Conservation (phyloP, 2,113 vertebrate species). For the Tragulus kanchil region DNA sequence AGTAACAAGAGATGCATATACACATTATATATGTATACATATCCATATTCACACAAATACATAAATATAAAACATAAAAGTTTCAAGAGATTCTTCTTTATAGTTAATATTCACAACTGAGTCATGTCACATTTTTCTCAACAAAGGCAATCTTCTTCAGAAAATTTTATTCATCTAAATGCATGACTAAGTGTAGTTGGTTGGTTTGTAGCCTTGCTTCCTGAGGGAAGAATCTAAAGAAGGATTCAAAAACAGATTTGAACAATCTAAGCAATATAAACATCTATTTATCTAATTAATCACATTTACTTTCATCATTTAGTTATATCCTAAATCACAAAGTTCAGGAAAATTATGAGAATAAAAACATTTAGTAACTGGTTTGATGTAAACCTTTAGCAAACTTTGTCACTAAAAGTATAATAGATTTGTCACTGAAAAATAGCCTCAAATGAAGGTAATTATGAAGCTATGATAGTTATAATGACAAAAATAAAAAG, state of each 20-base stretch:
- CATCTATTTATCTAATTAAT: neutral
- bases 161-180: neutral
- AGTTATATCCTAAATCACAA: neutral
- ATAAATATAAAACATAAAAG: neutral
- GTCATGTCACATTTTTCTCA: neutral
- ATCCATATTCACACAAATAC: neutral
- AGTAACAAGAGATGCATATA: neutral
- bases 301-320: neutral
- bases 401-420: neutral
- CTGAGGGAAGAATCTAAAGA: neutral
- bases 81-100: neutral
- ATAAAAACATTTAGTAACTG: neutral
- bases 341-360: neutral
- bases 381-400: neutral
- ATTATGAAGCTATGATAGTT: neutral
- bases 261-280: conserved; percentile 9
- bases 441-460: neutral
- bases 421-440: neutral
- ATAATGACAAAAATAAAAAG: conserved; percentile 15
- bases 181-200: neutral
- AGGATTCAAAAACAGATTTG: neutral
- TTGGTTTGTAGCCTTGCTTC: neutral
- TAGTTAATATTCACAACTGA: neutral
- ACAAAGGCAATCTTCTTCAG: neutral
- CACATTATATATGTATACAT: neutral